A percentile compares a stretch with the other conserved stretches of the same genome.
phyloP scores from a whole-genome alignment of 2,113 vertebrate species.

The Ictalurus furcatus region DNA sequence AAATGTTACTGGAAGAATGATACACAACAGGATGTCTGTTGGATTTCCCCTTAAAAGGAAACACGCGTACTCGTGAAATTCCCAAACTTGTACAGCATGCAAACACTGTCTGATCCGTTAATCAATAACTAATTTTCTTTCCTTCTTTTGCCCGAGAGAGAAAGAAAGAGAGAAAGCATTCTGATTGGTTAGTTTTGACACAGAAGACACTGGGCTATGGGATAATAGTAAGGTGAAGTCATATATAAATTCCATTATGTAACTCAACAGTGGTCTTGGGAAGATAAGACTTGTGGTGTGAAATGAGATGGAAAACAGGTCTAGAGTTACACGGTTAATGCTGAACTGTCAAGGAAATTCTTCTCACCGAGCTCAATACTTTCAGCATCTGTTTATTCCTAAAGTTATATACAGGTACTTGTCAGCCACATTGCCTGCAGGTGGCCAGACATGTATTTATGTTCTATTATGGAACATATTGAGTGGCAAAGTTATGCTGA shows the following conservation, averaged over 20 bases:
- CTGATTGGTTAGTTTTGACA: constrained; percentile 82
- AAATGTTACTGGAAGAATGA: neutral
- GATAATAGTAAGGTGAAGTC: constrained; percentile 68
- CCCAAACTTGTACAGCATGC: constrained; percentile 62
- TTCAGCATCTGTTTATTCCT: neutral
- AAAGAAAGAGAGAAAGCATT: constrained; percentile 74
- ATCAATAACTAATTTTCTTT: constrained; percentile 75
- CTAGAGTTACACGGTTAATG: neutral
- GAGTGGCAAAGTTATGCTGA: constrained; percentile 1
- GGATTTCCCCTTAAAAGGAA: constrained; percentile 38
- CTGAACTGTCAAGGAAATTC: neutral
- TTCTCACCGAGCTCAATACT: neutral
- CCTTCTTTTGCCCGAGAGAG: constrained; percentile 67
- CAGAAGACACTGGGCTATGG: constrained; percentile 66
- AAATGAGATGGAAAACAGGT: neutral
- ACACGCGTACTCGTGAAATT: constrained; percentile 53
- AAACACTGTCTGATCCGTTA: constrained; percentile 80
- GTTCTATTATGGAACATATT: constrained; percentile 7
- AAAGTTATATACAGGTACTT: neutral
- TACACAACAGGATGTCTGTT: constrained; percentile 7
- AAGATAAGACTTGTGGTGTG: neutral
- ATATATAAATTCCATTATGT: constrained; percentile 63
- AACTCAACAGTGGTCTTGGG: constrained; percentile 54
- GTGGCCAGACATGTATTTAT: neutral
- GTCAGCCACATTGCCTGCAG: neutral